Evolutionary conservation across 2,888 invertebrate species (phyloP), one percentile per base, ranked within the genome.

Genomic region (Elgonia sp.): DNA sequence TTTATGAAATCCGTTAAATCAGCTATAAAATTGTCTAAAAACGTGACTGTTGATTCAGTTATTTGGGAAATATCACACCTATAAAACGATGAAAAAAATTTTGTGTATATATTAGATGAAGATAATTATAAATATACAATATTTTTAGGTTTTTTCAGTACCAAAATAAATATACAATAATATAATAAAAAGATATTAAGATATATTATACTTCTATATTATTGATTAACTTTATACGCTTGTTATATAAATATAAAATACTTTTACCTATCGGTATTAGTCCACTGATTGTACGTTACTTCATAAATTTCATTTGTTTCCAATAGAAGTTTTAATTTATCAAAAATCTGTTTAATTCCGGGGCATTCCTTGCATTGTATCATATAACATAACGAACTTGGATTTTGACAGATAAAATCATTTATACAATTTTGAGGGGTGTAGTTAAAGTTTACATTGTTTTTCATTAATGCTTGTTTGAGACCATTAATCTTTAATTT

Each of bases 241-340:
- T 29, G 29, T 29, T 5, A 29, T 29, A 29, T 29, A 29, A 29
- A 5, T 29, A 29, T 29, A 29, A 29, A 29, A 29, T 29, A 29
- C 29, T 29, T 29, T 29, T 29, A 29, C 29, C 29, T 29, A 29
- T 29, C 29, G 29, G 29, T 29, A 29, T 29, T 29, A 29, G 5
- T 29, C 1, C 29, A 29, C 29, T 29, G 29, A 29, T 29, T 29
- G 29, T 29, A 29, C 29, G 29, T 29, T 29, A 29, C 1, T 29
- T 29, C 29, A 29, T 29, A 29, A 29, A 29, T 29, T 5, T 29
- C 29, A 29, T 88, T 83, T 1, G 75, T 72, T 29, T 70, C 60
- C 0, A 86, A 10, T 21, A 46, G 73, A 67, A 86, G 86, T n/a
- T 84, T 77, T 73, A 81, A 37, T 65, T 83, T 29, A 40, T 87